Evolutionary conservation across 2,797 vertebrate species (phyloP).

Genomic region (Hoplostethus mediterraneus): DNA sequence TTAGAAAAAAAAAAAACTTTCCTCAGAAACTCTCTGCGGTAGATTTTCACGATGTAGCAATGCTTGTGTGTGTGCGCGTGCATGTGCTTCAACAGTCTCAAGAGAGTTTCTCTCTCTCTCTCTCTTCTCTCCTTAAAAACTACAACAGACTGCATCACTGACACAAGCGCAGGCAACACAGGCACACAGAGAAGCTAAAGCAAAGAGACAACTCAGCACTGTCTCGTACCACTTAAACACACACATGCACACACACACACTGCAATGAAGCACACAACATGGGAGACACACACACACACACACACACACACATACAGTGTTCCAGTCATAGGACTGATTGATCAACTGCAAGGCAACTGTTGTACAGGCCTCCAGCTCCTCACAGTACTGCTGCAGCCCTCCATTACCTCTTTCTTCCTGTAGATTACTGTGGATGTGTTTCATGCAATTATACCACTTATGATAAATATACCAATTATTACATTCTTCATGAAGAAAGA

Average conservation of each 20-base stretch:
- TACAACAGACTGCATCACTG: constrained; percentile 69
- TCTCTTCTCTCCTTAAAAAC: constrained; percentile 64
- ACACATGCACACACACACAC: constrained; percentile 31
- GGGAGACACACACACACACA: constrained; percentile 15
- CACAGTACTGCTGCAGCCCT: constrained; percentile 42
- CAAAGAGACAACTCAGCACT: constrained; percentile 63
- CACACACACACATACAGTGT: constrained; percentile 1
- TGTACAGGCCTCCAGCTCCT: constrained; percentile 38
- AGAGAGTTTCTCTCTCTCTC: constrained; percentile 51
- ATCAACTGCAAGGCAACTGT: constrained; percentile 41
- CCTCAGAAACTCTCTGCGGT: constrained; percentile 57
- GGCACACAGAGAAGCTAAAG: constrained; percentile 49
- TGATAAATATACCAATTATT: too few relatives aligned
- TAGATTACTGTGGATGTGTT: not conserved
- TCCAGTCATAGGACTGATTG: constrained; percentile 25
- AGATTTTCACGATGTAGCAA: constrained; percentile 51
- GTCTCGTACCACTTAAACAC: constrained; percentile 43
- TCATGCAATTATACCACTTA: too few relatives aligned
- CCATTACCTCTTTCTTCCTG: constrained; percentile 10
- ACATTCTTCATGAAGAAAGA: too few relatives aligned
- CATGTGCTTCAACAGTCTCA: constrained; percentile 51
- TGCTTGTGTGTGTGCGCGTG: constrained; percentile 20
- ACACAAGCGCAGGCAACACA: constrained; percentile 52
- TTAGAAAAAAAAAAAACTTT: constrained; percentile 26
- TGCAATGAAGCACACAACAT: not conserved